Evolutionary conservation across 2,797 vertebrate genomes (phyloP).

Genomic region (Peromyscus nudipes): DNA sequence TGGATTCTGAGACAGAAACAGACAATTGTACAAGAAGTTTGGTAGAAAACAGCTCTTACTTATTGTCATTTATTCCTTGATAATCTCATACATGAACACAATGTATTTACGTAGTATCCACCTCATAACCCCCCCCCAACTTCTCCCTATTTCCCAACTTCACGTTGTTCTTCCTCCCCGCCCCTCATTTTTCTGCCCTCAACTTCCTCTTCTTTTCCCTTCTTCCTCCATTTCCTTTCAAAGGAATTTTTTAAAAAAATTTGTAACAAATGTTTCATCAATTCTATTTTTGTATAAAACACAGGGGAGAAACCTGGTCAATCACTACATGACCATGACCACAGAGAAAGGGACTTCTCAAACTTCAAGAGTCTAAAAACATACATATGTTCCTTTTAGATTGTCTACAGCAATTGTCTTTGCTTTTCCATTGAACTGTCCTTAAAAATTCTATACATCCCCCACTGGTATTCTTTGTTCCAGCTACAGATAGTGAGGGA

Average conservation of each 20-base stretch:
- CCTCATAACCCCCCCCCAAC: fast-evolving
- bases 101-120: neutral
- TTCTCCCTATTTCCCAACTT: too few species aligned
- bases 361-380: constrained; percentile 90
- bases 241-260: constrained; percentile 58
- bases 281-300: constrained; percentile 97
- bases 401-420: constrained; percentile 88
- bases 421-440: constrained; percentile 89
- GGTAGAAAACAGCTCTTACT: neutral
- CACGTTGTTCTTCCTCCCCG: too few species aligned
- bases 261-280: constrained; percentile 96
- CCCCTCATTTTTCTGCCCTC: too few species aligned
- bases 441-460: constrained; percentile 87
- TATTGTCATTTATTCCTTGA: neutral
- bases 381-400: constrained; percentile 88
- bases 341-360: constrained; percentile 88
- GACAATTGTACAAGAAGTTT: neutral
- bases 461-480: constrained; percentile 89
- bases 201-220: neutral
- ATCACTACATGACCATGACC: constrained; percentile 92
- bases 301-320: constrained; percentile 92
- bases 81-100: neutral
- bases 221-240: neutral
- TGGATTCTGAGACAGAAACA: neutral
- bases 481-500: constrained; percentile 87